A percentile compares a stretch with the other conserved stretches of the same genome.
Conservation (phyloP, 30 jellyfish, hydroid and myxozoan species). For the Aurelia aurita region DNA sequence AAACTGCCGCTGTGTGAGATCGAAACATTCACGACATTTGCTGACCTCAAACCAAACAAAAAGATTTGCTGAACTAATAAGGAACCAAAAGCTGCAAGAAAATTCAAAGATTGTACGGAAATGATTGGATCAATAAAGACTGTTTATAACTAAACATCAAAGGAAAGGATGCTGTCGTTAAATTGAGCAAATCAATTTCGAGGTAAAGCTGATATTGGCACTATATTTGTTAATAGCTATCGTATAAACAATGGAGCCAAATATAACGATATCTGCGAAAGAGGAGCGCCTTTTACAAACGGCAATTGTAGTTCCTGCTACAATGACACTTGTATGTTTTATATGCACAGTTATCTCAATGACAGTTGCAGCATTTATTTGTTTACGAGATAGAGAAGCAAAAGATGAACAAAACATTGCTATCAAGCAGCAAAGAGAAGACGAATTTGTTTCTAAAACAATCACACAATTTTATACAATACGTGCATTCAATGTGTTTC, state of each 20-base stretch:
- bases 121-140: too few relatives aligned
- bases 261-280: slow-evolving; percentile 16
- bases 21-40: too few relatives aligned
- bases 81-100: too few relatives aligned
- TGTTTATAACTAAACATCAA: too few relatives aligned
- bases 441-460: slow-evolving; percentile 83
- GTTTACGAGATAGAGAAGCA: slow-evolving; percentile 91
- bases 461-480: slow-evolving; percentile 77
- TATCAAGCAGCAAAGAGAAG: slow-evolving; percentile 77
- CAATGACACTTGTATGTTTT: slow-evolving; percentile 84
- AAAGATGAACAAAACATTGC: slow-evolving; percentile 72
- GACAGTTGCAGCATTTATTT: slow-evolving; percentile 91
- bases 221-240: too few relatives aligned
- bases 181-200: too few relatives aligned
- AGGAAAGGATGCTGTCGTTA: too few relatives aligned
- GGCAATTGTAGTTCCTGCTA: slow-evolving; percentile 78
- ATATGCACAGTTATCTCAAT: slow-evolving; percentile 83
- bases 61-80: too few relatives aligned
- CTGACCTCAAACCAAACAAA: too few relatives aligned
- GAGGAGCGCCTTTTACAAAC: slow-evolving; percentile 18
- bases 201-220: too few relatives aligned
- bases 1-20: too few relatives aligned
- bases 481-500: slow-evolving; percentile 83
- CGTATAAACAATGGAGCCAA: not conserved
- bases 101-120: too few relatives aligned